Evolutionary conservation across 2,113 vertebrate genomes (phyloP), one percentile per base, ranked within the genome.

Genomic region (Gyps fulvus): DNA sequence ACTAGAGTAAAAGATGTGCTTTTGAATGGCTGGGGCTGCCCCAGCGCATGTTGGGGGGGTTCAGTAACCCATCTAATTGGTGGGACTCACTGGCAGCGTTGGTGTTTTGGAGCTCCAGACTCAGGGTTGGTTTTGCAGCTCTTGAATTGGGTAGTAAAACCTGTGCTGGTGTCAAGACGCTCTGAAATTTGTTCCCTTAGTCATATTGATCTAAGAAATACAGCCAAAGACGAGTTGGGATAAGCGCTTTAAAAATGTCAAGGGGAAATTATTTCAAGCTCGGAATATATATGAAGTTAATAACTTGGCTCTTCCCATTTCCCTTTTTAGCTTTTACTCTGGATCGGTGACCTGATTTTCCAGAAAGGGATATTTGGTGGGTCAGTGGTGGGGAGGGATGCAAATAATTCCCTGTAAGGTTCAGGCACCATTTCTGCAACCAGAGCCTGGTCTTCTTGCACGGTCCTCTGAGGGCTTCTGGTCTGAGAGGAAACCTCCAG

Each of bases 191-290:
- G 7, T 49, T 86, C 50, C 38, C 19, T 71, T 88, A 69, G 50
- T 40, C 43, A 13, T 96, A 90, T 76, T 69, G 97, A 95, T 97
- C 63, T 61, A 20, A 58, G 79, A 71, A 40, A 62, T 45, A 66
- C 65, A 86, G 96, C 88, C 95, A 97, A 96, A 97, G 77, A 66
- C 0, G 17, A 91, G 96, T 73, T 95, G 95, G 87, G 96, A 96
- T 94, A 72, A 21, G 93, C 1, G 65, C 81, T 95, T 98, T 94
- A 93, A 97, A 97, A 97, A 97, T 90, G 96, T 96, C 95, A 97
- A 98, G 79, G 81, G 95, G 88, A 98, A 97, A 94, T 98, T 98
- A 94, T 97, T 98, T 94, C 96, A 83, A 87, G 87, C 77, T 89
- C 91, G 77, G 93, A 95, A 83, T 84, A 65, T 84, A 58, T 31